Conservation (phyloP, 2,888 invertebrate species). For the Phalera bucephala region DNA sequence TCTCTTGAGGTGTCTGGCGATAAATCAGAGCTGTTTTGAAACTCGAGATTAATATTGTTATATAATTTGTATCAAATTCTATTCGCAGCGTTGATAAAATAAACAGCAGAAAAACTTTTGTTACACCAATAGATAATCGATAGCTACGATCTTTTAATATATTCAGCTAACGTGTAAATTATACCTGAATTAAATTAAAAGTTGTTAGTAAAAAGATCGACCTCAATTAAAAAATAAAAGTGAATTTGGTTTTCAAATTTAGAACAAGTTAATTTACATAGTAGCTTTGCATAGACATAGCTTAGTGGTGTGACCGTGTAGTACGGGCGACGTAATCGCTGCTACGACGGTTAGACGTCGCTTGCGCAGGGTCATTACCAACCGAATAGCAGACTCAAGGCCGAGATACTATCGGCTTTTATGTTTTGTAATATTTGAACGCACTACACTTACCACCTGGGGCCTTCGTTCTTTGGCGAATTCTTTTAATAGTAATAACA, state of each 20-base stretch:
- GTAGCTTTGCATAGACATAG: constrained; percentile 12
- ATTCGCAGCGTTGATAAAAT: constrained; percentile 31
- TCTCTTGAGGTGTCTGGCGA: constrained; percentile 1
- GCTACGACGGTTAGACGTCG: constrained; percentile 47
- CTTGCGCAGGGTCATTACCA: constrained; percentile 66
- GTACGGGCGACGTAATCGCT: constrained; percentile 38
- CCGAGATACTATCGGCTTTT: constrained; percentile 49
- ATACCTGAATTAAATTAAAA: too few relatives aligned
- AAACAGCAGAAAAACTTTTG: constrained; percentile 21
- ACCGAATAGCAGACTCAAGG: constrained; percentile 61
- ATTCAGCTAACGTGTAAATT: too few relatives aligned
- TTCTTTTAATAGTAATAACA: constrained; percentile 8
- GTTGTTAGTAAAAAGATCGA: background rate
- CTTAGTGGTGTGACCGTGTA: constrained; percentile 16
- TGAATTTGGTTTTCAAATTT: constrained; percentile 2
- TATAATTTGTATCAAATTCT: constrained; percentile 33
- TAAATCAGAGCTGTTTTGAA: constrained; percentile 6
- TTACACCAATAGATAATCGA: constrained; percentile 8
- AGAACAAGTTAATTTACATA: background rate
- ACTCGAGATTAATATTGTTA: constrained; percentile 28
- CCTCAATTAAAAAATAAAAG: background rate
- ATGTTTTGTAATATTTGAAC: constrained; percentile 37
- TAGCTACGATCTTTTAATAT: background rate
- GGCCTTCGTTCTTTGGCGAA: constrained; percentile 21
- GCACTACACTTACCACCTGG: constrained; percentile 35